These are phyloP conservation scores for Gambusia yucatana DNA, from an alignment of 2,797 vertebrate species.

Conservation along the genomic window DNA sequence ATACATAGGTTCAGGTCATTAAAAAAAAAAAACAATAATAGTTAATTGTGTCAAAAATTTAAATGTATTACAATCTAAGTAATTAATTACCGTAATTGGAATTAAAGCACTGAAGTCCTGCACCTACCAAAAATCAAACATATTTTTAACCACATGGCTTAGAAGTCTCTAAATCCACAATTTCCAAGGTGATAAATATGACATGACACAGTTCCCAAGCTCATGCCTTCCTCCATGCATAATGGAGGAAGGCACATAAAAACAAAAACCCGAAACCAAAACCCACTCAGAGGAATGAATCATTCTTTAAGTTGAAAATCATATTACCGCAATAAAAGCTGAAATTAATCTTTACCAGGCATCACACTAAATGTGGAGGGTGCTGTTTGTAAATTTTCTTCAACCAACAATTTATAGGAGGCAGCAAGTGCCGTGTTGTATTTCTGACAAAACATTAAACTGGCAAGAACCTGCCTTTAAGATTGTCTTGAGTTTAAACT, in stretches of 20 bases:
- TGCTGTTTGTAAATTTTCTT: not conserved
- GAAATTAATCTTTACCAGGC: not conserved
- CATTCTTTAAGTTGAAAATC: not conserved
- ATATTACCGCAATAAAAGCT: not conserved
- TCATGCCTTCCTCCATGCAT: not conserved
- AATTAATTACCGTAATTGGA: no score
- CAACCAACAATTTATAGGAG: not conserved
- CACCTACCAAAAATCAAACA: not conserved
- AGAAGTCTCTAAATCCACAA: not conserved
- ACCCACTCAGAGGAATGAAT: not conserved
- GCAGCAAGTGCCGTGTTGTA: not conserved
- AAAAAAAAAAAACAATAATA: no score
- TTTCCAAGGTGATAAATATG: not conserved
- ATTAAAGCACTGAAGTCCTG: not conserved
- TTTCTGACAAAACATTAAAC: not conserved
- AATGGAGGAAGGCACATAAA: not conserved
- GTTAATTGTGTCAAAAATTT: no score
- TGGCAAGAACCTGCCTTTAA: not conserved
- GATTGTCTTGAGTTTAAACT: not conserved
- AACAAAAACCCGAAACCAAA: not conserved
- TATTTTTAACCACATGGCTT: not conserved
- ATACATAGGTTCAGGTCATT: no score
- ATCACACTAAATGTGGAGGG: not conserved
- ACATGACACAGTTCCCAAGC: not conserved
- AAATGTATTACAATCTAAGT: no score